A percentile compares a stretch with the other conserved stretches of the same genome.
Conservation (phyloP, 2,888 invertebrate species). For the Leptinotarsa juncta region DNA sequence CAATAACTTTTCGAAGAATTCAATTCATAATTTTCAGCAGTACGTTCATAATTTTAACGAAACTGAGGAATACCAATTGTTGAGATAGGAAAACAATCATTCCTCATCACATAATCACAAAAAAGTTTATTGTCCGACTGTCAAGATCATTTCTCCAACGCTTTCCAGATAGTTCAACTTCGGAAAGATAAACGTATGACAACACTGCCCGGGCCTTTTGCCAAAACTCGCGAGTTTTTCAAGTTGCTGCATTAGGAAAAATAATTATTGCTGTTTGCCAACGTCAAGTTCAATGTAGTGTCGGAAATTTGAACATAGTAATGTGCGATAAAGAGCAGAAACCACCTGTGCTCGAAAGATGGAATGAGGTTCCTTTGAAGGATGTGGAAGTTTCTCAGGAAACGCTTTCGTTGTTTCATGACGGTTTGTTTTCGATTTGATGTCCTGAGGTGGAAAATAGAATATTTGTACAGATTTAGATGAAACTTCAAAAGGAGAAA, state of each 20-base stretch:
- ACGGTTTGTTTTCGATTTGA: constrained; percentile 4
- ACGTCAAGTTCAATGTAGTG: constrained; percentile 16
- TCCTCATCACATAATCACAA: too few relatives aligned
- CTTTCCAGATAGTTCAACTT: too few relatives aligned
- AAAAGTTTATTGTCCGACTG: too few relatives aligned
- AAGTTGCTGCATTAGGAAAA: constrained; percentile 3
- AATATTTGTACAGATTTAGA: background rate
- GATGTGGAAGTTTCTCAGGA: background rate
- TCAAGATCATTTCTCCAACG: too few relatives aligned
- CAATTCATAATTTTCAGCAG: too few relatives aligned
- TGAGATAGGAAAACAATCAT: too few relatives aligned
- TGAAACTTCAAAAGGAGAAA: too few relatives aligned
- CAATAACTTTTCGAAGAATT: too few relatives aligned
- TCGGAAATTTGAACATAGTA: background rate
- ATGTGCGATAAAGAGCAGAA: constrained; percentile 16
- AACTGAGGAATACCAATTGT: too few relatives aligned
- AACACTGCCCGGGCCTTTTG: background rate
- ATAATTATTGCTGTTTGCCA: constrained; percentile 20
- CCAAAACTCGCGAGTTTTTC: background rate
- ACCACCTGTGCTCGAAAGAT: constrained; percentile 10
- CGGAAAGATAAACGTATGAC: background rate
- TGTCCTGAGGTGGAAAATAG: background rate
- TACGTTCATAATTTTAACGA: too few relatives aligned
- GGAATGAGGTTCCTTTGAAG: constrained; percentile 7
- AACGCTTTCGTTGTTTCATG: background rate